phyloP scores from a whole-genome alignment of 2,888 invertebrate genomes.

The Sphaerophoria rueppellii region DNA sequence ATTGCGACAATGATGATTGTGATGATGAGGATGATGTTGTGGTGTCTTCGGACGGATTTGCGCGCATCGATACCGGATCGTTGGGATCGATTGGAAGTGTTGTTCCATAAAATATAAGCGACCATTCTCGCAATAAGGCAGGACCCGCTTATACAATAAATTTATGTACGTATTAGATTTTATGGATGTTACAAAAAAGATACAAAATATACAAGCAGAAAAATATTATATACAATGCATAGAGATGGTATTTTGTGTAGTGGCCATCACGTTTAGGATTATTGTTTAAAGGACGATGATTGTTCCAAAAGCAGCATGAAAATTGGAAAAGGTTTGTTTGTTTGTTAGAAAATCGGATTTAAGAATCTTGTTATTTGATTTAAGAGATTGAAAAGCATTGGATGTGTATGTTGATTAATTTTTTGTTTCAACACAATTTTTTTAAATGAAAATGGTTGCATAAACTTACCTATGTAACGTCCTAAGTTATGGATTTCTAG shows the following conservation, averaged over 20 bases:
- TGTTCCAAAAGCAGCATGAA: slow-evolving; percentile 77
- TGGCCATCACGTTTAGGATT: slow-evolving; percentile 31
- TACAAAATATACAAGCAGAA: background rate
- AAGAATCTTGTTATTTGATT: background rate
- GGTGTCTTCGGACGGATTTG: slow-evolving; percentile 77
- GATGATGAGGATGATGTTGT: slow-evolving; percentile 78
- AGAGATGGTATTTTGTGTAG: slow-evolving; percentile 15
- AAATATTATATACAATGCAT: background rate
- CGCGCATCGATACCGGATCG: slow-evolving; percentile 84
- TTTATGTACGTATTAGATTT: slow-evolving; percentile 1
- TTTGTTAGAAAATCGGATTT: slow-evolving; percentile 23
- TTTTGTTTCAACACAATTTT: background rate
- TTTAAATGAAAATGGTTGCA: background rate
- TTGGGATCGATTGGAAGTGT: slow-evolving; percentile 85
- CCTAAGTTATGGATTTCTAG: slow-evolving; percentile 98
- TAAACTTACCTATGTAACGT: slow-evolving; percentile 88
- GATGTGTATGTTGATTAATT: background rate
- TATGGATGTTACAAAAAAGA: slow-evolving; percentile 36
- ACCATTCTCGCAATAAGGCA: slow-evolving; percentile 96
- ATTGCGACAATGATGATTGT: slow-evolving; percentile 54
- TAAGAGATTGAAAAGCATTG: background rate
- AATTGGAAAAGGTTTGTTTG: slow-evolving; percentile 39
- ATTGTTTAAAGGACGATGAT: slow-evolving; percentile 52
- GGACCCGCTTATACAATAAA: slow-evolving; percentile 84
- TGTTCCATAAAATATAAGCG: slow-evolving; percentile 95